Evolutionary conservation across 2,888 invertebrate genomes (phyloP), one percentile per base, ranked within the genome.

Genomic region (Lepetodrilus schrolli): DNA sequence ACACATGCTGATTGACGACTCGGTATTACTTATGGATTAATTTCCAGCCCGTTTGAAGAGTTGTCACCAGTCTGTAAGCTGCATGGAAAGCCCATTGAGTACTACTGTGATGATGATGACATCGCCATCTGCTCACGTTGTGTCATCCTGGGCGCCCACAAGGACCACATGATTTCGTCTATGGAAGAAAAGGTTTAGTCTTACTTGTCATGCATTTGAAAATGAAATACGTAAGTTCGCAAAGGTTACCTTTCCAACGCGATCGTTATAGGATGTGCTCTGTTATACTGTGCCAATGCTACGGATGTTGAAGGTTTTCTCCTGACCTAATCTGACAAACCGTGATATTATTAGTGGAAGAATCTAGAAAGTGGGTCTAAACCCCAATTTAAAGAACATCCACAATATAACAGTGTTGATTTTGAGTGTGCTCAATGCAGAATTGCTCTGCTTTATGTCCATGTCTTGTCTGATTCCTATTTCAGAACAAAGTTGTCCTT

Each of bases 21-120:
- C 4, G 17, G 4, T 38, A 17, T 69, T 43, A 3, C 7, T 17
- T 43, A 1, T 47, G 23, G 4, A 23, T 21, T 38, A 17, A 3
- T 58, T 13, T 26, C 26, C 21, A 43, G 37, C 58, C 51, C 30
- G 13, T 26, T 58, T 30, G 17, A 74, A 26, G 80, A 78, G 20
- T 72, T 75, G 21, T 76, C 78, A 0, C 80, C 80, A 30, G 75
- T 74, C 50, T 88, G 88, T 77, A 70, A 70, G 21, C 69, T 77
- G 4, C 88, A 88, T 66, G 83, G 84, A 30, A 78, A 86, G 66
- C 81, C 83, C 0, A 81, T 90, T 26, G 89, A 90, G 73, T 90
- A 89, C 74, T 89, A 81, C 82, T 90, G 90, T 82, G 87, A 88
- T 73, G 87, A 89, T 75, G 89, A 90, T 74, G 69, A 84, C 5